A percentile compares a stretch with the other conserved stretches of the same genome.
phyloP scores from a whole-genome alignment of 1,140 invertebrate species.

The Lethrus apterus region DNA sequence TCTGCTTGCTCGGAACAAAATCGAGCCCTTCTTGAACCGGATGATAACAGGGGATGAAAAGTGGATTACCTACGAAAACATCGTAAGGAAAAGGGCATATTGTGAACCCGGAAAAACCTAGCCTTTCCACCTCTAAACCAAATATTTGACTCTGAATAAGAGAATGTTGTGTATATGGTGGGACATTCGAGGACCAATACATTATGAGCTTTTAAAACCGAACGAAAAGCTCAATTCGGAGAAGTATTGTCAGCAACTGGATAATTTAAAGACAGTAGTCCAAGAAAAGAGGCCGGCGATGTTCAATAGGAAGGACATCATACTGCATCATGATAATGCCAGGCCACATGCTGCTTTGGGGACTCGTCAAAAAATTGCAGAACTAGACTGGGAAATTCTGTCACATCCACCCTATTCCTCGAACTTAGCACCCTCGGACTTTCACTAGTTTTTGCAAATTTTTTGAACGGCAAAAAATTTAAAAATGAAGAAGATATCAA shows the following conservation, averaged over 20 bases:
- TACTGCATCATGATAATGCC: too few relatives aligned
- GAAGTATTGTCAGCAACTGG: slow-evolving; percentile 20
- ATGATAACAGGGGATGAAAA: slow-evolving; percentile 5
- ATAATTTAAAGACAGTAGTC: slow-evolving; percentile 20
- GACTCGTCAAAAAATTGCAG: slow-evolving; percentile 34
- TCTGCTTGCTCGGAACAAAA: slow-evolving; percentile 2
- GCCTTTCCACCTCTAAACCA: neutral
- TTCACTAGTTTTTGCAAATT: neutral
- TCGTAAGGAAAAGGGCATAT: neutral
- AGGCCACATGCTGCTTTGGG: too few relatives aligned
- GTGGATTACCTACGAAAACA: slow-evolving; percentile 6
- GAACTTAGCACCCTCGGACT: too few relatives aligned
- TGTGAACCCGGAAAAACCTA: slow-evolving; percentile 3
- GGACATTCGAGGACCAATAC: slow-evolving; percentile 20
- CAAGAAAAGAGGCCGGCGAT: slow-evolving; percentile 19
- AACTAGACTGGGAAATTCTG: slow-evolving; percentile 42
- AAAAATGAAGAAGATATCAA: slow-evolving; percentile 4
- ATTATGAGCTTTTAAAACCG: slow-evolving; percentile 19
- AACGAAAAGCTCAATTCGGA: slow-evolving; percentile 18
- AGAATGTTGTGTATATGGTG: slow-evolving; percentile 17
- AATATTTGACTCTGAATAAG: neutral
- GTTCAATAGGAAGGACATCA: slow-evolving; percentile 23
- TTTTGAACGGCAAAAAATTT: neutral
- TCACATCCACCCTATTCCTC: slow-evolving; percentile 42
- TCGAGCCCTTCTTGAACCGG: slow-evolving; percentile 2